phyloP scores from a whole-genome alignment of 1,140 invertebrate genomes.

The Aethina tumida region DNA sequence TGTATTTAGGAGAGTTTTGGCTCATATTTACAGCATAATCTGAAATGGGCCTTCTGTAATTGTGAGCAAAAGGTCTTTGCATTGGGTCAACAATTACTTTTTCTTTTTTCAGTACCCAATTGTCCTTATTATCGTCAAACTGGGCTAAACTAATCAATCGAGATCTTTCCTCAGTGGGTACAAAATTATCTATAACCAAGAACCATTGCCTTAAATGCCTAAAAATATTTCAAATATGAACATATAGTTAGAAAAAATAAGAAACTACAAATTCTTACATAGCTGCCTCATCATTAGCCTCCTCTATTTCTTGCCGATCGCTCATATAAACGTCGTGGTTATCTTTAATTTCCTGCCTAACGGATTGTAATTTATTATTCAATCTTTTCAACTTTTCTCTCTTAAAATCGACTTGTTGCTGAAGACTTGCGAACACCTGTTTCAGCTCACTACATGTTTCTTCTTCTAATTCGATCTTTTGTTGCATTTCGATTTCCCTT shows the following conservation, averaged over 20 bases:
- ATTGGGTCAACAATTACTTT: slow-evolving; percentile 21
- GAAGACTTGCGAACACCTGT: slow-evolving; percentile 75
- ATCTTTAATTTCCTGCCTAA: slow-evolving; percentile 33
- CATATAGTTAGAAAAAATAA: slow-evolving; percentile 1
- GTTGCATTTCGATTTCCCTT: slow-evolving; percentile 73
- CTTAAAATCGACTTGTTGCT: slow-evolving; percentile 88
- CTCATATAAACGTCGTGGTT: slow-evolving; percentile 34
- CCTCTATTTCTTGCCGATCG: slow-evolving; percentile 63
- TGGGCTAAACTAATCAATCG: slow-evolving; percentile 66
- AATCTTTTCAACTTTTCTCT: slow-evolving; percentile 75
- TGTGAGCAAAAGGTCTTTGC: slow-evolving; percentile 30
- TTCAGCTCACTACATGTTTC: slow-evolving; percentile 77
- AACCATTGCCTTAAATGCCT: slow-evolving; percentile 66
- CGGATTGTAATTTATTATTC: slow-evolving; percentile 41
- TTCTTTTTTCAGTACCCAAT: slow-evolving; percentile 52
- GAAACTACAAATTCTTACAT: slow-evolving; percentile 34
- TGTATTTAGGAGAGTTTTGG: slow-evolving; percentile 21
- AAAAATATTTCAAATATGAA: slow-evolving; percentile 14
- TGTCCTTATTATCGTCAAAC: slow-evolving; percentile 83
- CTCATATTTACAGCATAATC: slow-evolving; percentile 57
- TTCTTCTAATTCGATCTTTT: slow-evolving; percentile 78
- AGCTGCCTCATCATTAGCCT: slow-evolving; percentile 73
- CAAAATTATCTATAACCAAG: slow-evolving; percentile 94
- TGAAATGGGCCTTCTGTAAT: slow-evolving; percentile 51
- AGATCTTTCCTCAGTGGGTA: slow-evolving; percentile 81